These are phyloP conservation scores for Lethocerus indicus DNA, from an alignment of 1,140 invertebrate species.

Conservation along the genomic window DNA sequence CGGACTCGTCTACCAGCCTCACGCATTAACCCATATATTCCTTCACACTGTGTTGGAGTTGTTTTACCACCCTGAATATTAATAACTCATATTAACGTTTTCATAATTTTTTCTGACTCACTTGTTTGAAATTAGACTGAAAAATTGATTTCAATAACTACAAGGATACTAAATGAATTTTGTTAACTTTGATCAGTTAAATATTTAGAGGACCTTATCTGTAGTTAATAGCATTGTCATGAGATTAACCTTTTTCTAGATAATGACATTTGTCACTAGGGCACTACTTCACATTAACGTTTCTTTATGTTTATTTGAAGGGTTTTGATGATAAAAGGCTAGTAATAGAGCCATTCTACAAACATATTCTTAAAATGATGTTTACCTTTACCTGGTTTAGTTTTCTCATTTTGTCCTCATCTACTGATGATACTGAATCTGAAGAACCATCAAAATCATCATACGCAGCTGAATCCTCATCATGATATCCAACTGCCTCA, in stretches of 20 bases:
- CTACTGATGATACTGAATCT: conserved; percentile 14
- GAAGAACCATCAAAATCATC: conserved; percentile 16
- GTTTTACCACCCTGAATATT: not conserved
- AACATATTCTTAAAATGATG: no score
- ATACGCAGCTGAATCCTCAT: conserved; percentile 10
- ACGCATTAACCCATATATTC: conserved; percentile 20
- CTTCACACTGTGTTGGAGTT: conserved; percentile 7
- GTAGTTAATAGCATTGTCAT: no score
- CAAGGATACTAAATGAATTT: not conserved
- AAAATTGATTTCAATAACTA: not conserved
- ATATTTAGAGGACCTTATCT: not conserved
- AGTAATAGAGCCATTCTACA: no score
- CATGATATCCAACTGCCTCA: conserved; percentile 7
- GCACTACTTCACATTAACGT: no score
- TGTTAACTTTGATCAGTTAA: not conserved
- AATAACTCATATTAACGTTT: not conserved
- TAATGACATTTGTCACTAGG: no score
- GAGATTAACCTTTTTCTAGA: no score
- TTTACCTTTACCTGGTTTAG: no score
- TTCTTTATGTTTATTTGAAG: no score
- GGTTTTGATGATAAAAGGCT: no score
- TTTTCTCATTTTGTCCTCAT: no score
- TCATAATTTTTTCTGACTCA: not conserved
- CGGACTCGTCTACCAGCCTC: conserved; percentile 17
- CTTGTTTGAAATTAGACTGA: not conserved